phyloP scores from a whole-genome alignment of 2,113 vertebrate genomes.

The Aegithalos caudatus region DNA sequence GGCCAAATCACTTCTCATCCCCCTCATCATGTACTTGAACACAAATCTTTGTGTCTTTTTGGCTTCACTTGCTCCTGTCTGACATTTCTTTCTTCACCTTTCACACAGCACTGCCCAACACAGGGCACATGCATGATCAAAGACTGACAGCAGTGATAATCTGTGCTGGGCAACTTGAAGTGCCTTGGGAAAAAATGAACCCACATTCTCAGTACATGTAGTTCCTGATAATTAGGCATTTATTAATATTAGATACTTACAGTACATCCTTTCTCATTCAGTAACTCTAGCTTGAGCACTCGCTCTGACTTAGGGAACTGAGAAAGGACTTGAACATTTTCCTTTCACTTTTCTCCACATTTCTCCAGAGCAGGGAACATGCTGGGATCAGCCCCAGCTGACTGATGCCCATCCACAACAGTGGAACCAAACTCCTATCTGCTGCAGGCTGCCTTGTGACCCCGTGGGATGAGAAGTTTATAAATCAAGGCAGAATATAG shows the following conservation, averaged over 20 bases:
- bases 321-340: neutral
- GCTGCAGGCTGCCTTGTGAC: neutral
- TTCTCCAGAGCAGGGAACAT: neutral
- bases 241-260: neutral
- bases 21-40: neutral
- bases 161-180: neutral
- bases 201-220: neutral
- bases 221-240: neutral
- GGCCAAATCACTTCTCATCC: neutral
- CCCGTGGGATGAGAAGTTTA: neutral
- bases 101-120: neutral
- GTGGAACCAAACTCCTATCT: neutral
- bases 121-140: rapidly evolving
- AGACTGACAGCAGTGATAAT: neutral
- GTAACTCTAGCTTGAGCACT: neutral
- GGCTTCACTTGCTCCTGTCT: neutral
- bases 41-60: rapidly evolving
- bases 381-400: neutral
- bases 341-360: neutral
- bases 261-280: neutral
- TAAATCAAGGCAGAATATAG: conserved; percentile 24
- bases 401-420: neutral
- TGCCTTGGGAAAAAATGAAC: neutral
- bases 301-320: neutral
- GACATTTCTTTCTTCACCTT: neutral